Percentiles rank a stretch among this genome's conserved stretches.
Evolutionary conservation across 2,797 vertebrate genomes (phyloP).

Genomic region (Peromyscus attwateri): DNA sequence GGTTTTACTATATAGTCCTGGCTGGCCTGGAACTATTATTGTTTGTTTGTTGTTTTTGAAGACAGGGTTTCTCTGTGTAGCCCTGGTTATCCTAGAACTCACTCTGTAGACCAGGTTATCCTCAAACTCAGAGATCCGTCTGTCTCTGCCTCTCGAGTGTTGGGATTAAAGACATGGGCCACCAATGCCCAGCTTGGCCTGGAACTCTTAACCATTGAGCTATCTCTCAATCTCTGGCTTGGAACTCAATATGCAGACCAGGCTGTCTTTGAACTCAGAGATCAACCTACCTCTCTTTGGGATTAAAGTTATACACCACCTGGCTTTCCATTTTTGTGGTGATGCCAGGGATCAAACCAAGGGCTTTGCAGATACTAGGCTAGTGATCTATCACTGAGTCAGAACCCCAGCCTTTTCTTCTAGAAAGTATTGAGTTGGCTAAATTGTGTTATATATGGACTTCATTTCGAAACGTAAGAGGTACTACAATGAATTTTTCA

Average conservation of each 20-base stretch:
- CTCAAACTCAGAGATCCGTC: background rate
- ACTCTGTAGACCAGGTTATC: background rate
- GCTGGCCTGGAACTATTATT: background rate
- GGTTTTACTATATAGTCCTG: background rate
- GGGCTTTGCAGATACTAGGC: background rate
- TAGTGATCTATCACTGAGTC: background rate
- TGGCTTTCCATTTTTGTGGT: background rate
- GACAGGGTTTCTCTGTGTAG: background rate
- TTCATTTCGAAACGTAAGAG: background rate
- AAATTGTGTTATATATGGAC: conserved; percentile 21
- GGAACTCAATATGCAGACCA: background rate
- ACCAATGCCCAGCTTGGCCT: background rate
- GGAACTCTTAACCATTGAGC: background rate
- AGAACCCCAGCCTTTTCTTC: background rate
- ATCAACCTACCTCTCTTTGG: background rate
- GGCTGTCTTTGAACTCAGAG: background rate
- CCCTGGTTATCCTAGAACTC: background rate
- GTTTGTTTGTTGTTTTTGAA: background rate
- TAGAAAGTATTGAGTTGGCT: background rate
- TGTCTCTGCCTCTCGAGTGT: background rate
- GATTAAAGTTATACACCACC: background rate
- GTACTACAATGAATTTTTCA: background rate
- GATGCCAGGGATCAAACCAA: background rate
- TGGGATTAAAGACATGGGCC: background rate
- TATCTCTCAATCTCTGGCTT: background rate